Evolutionary conservation across 2,113 vertebrate species (phyloP), one percentile per base, ranked within the genome.

Genomic region (Pollimyrus isidori): DNA sequence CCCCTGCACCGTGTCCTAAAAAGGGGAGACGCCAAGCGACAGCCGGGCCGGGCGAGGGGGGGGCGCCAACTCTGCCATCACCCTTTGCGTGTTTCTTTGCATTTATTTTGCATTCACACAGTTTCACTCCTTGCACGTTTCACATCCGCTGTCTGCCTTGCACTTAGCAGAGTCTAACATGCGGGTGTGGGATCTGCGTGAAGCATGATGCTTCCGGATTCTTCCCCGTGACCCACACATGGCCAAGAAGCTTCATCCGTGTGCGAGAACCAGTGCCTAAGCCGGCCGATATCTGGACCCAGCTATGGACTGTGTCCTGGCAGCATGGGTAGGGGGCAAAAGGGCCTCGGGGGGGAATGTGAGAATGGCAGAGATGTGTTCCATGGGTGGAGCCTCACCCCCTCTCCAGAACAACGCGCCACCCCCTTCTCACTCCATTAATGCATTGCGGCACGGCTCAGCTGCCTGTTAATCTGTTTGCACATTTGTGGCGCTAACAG

Each of bases 401-500:
- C 53, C 10, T 19, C 58, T 58, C 35, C 48, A 84, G 90, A 91
- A 92, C 91, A 92, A 93, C 91, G 91, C 89, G 87, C 91, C 88
- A 88, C 91, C 91, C 50, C 88, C 89, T 92, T 95, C 92, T 89
- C 93, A 93, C 93, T 90, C 90, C 89, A 91, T 89, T 90, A 92
- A 87, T 89, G 90, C 87, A 92, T 90, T 87, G 89, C 91, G 82
- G 92, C 91, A 50, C 90, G 50, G 92, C 91, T 94, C 91, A 90
- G 65, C 89, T 26, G 26, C 90, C 92, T 92, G 93, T 93, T 93
- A 93, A 93, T 92, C 91, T 91, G 93, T 93, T 94, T 89, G 91
- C 93, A 94, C 92, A 87, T 93, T 95, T 92, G 92, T 89, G 46
- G 90, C 73, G 91, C 95, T 95, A 95, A 95, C 95, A 94, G 93